These are phyloP conservation scores for Nomada flava DNA, from an alignment of 2,888 invertebrate species.

Conservation along the genomic window DNA sequence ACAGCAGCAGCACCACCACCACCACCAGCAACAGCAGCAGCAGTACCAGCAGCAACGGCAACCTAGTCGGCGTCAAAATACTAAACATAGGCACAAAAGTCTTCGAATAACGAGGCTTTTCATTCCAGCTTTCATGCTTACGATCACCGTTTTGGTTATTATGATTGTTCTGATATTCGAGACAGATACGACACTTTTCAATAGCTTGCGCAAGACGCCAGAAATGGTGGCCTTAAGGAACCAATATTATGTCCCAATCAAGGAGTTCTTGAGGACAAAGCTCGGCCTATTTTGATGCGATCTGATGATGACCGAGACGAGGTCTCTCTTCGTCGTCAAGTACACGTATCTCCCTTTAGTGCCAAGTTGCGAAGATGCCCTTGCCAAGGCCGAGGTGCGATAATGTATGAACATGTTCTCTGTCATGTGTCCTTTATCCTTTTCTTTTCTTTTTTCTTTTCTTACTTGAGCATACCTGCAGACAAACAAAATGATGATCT, in stretches of 20 bases:
- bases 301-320: conserved; percentile 56
- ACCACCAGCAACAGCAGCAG: conserved; percentile 41
- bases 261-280: conserved; percentile 90
- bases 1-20: conserved; percentile 24
- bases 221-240: conserved; percentile 90
- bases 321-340: conserved; percentile 62
- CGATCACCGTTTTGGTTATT: conserved; percentile 88
- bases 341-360: conserved; percentile 69
- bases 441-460: conserved; percentile 1
- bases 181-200: conserved; percentile 90
- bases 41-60: conserved; percentile 55
- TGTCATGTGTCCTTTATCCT: conserved; percentile 18
- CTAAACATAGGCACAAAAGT: conserved; percentile 75
- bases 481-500: not conserved
- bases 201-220: conserved; percentile 89
- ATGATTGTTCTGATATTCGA: conserved; percentile 91
- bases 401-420: conserved; percentile 38
- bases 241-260: conserved; percentile 93
- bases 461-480: conserved; percentile 1
- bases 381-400: conserved; percentile 44
- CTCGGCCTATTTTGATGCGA: conserved; percentile 87
- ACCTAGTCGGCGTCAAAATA: conserved; percentile 62
- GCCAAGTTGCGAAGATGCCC: conserved; percentile 69
- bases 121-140: conserved; percentile 91
- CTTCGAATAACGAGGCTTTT: conserved; percentile 88